Base-by-base conservation (phyloP, 1,140 invertebrate species). In the Drosophila pruinosa region DNA sequence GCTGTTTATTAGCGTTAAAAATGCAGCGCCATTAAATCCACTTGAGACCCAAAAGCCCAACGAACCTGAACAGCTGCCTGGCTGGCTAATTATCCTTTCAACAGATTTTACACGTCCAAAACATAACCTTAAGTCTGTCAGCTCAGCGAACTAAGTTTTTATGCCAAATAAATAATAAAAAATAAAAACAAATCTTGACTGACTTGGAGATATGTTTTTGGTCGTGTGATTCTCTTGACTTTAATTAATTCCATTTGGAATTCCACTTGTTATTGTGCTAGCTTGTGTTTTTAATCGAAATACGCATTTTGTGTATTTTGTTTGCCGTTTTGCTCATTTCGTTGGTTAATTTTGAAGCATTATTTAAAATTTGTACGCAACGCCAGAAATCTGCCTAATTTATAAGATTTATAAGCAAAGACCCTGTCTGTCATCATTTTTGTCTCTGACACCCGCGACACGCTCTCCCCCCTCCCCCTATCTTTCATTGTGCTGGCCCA, bases 371-470 rank as follows among this genome's bases (percentile, higher is more conserved):
- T 61, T 61, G 57, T 48, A 47, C 34, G 57, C 43, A 48, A 5
- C 28, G 31, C 6, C 6, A 45, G 19, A 70, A 70, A 56, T 47
- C 59, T 64, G 50, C 28, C 50, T 64, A 64, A 70, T 70, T 70
- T 64, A 56, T 64, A 70, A 70, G 59, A 63, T 64, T 70, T 70
- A 70, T 70, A 45, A 31, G 50, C 59, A 34, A 47, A 56, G 59
- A 36, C 43, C 41, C 22, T 38, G 59, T 19, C 67, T 70, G 67
- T 70, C 67, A 70, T 56, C 48, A 64, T 63, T 70, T 70, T 48
- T 48, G 52, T 65, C 21, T 17, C n/a, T 34, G 7, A 22, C 43
- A 24, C 21, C 21, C 43, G 19, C 36, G 4, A 15, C 41, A 43
- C 17, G 6, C 12, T 38, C 15, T 19, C 5, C n/a, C 15, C 1